Base-by-base conservation (phyloP, 1,140 invertebrate species). In the Phymorhynchus buccinoides region DNA sequence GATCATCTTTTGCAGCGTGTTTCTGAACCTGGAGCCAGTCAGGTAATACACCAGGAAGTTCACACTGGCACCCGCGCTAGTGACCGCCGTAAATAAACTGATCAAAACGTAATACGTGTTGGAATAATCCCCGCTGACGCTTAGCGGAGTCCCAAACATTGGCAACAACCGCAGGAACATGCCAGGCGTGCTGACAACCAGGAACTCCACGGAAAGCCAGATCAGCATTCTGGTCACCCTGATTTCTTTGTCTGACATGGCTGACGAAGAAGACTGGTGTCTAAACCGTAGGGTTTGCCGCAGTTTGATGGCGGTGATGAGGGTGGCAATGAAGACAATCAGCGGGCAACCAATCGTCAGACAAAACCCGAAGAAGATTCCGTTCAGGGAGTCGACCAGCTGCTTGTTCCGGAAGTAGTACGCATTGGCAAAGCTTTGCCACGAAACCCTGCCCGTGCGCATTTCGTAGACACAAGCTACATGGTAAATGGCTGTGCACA, bases 191-290 rank as follows among this genome's bases (percentile, higher is more conserved):
- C 12, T 6, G 4, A 79, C n/a, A 14, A 79, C 32, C 1, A 79
- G 1, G 30, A 79, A 44, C 14, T 41, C 41, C 7, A 42, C 1
- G 16, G 77, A 79, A 14, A 79, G 44, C 12, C 27, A 9, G 7
- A 79, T 44, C 18, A 79, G n/a, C 77, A 79, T 79, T 79, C n/a
- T 79, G 39, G 77, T 79, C 2, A 79, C 77, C 1, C 41, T 41
- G 22, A 44, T 42, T n/a, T 79, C 77, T 42, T 44, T 79, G n/a
- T n/a, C 44, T 0, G 77, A 44, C 4, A 44, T 42, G 39, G 1
- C 32, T 6, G 77, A 79, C 41, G 44, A 4, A 16, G 42, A 30
- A 14, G 3, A 41, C 14, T 44, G 32, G 9, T 41, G 37, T 41
- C 77, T n/a, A n/a, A n/a, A 79, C 3, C n/a, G 16, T 14, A 79